These are phyloP conservation scores for Hydroisotoma schaefferi DNA, from an alignment of 2,888 invertebrate species.

Conservation along the genomic window DNA sequence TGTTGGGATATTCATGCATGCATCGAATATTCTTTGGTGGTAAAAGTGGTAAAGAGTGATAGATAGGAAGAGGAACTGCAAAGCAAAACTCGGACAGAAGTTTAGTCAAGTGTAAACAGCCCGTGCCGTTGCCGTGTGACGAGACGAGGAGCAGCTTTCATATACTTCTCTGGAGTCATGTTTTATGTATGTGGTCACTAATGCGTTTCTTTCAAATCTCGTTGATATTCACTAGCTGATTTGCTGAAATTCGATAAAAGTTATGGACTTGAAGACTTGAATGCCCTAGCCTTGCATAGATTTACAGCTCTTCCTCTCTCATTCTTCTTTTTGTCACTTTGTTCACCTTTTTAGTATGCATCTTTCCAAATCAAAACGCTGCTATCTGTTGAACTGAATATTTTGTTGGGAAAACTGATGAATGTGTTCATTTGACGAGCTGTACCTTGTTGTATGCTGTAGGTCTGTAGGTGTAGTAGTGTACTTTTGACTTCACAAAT, in stretches of 20 bases:
- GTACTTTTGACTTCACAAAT: too few relatives aligned
- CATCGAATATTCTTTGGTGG: constrained; percentile 1
- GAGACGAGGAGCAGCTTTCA: constrained; percentile 24
- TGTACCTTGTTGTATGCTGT: too few relatives aligned
- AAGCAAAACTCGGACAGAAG: constrained; percentile 30
- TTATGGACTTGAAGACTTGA: constrained; percentile 47
- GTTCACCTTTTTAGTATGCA: constrained; percentile 16
- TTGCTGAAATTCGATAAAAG: constrained; percentile 49
- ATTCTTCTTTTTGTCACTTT: too few relatives aligned
- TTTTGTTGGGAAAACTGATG: too few relatives aligned
- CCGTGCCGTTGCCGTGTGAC: constrained; percentile 24
- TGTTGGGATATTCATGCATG: constrained; percentile 12
- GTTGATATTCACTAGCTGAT: constrained; percentile 48
- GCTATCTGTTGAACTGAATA: too few relatives aligned
- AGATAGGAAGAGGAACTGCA: constrained; percentile 17
- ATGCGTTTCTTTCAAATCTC: constrained; percentile 47
- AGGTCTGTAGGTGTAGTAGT: too few relatives aligned
- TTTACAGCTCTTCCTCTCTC: constrained; percentile 27
- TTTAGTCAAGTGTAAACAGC: constrained; percentile 27
- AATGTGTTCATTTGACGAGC: too few relatives aligned
- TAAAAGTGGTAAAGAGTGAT: constrained; percentile 13
- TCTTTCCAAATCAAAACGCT: too few relatives aligned
- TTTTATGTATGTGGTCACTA: constrained; percentile 49
- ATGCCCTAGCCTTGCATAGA: constrained; percentile 21
- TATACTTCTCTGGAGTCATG: constrained; percentile 41